Evolutionary conservation across 2,888 invertebrate species (phyloP), one percentile per base, ranked within the genome.

Genomic region (Atethmia centrago): DNA sequence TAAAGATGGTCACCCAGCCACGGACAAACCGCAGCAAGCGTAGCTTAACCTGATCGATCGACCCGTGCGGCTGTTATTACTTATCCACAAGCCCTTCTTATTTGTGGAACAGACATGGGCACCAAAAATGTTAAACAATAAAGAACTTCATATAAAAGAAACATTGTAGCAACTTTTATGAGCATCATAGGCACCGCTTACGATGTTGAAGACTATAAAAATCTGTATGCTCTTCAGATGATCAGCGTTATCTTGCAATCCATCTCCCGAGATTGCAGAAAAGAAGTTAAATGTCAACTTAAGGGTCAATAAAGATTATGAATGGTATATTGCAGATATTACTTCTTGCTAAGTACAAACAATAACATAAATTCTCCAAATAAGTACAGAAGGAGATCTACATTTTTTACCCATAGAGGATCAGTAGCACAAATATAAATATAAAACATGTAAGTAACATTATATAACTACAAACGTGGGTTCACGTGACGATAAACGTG

Each of bases 401-500:
- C 53, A 81, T 84, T 69, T 75, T 56, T 47, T 67, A 55, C 10
- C 25, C 51, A 16, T 51, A 69, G 16, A 68, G 3, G 21, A 62
- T 69, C 12, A 64, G 16, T 55, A 76, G 12, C 16, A 65, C 66
- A 31, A n/a, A 68, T 59, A 21, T 55, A 70, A 49, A 72, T 59
- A 70, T 67, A 49, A 49, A 67, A 55, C 36, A 47, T 62, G 45
- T 55, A 21, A 56, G 45, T 55, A 21, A 56, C 56, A 71, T 80
- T 65, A 68, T 68, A 63, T 63, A 71, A 65, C 58, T 65, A 70
- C 72, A 74, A 68, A 56, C 64, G 61, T 59, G 45, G 45, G 55
- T 3, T 58, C 78, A 77, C 84, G 80, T 77, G 83, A 79, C 58
- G 53, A n/a, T 40, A 79, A 74, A 87, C 86, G 86, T 87, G 85